phyloP scores from a whole-genome alignment of 2,113 vertebrate genomes.

The Trinectes maculatus region DNA sequence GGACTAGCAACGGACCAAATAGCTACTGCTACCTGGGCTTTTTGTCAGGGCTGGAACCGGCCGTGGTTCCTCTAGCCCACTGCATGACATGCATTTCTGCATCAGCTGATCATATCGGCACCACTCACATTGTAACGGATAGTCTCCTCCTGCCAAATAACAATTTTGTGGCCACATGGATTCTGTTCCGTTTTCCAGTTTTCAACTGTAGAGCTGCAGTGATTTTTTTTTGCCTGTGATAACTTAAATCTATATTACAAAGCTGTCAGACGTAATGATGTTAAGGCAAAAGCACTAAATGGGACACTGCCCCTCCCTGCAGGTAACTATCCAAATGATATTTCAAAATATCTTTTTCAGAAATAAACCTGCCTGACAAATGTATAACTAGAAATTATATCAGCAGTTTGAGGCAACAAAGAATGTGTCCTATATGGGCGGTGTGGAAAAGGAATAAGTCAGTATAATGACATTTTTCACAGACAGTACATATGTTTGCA shows the following conservation, averaged over 20 bases:
- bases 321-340: neutral
- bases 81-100: neutral
- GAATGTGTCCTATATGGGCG: slow-evolving; percentile 5
- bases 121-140: neutral
- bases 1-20: too few species aligned
- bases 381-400: slow-evolving; percentile 22
- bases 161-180: slow-evolving; percentile 10
- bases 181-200: slow-evolving; percentile 30
- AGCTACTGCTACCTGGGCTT: too few species aligned
- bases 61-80: too few species aligned
- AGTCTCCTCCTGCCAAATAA: slow-evolving; percentile 34
- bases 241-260: neutral
- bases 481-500: neutral
- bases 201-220: neutral
- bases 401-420: slow-evolving; percentile 3
- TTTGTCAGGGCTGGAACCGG: too few species aligned
- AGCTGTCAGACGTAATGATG: slow-evolving; percentile 13
- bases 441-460: slow-evolving; percentile 52
- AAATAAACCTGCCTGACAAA: neutral
- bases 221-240: slow-evolving; percentile 17
- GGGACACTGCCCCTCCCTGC: neutral
- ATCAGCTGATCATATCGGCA: slow-evolving; percentile 45
- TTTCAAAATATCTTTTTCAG: neutral
- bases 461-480: slow-evolving; percentile 21
- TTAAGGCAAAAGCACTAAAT: slow-evolving; percentile 2